A percentile compares a stretch with the other conserved stretches of the same genome.
These are phyloP conservation scores for Umimayanthus chanpuru DNA, from an alignment of 92 coral and sea anemone genomes.

Conservation along the genomic window DNA sequence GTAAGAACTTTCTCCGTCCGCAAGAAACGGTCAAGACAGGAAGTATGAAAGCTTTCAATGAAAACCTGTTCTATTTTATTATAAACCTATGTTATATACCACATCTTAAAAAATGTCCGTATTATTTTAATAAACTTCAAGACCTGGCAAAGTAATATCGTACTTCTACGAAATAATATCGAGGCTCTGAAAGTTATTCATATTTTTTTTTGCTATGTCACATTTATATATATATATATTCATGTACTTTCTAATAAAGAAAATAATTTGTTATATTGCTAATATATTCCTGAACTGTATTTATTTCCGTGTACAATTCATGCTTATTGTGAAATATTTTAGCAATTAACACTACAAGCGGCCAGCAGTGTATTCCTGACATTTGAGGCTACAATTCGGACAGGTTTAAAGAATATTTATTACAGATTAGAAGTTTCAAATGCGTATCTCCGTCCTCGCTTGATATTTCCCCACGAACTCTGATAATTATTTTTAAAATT, in stretches of 20 bases:
- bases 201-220: neutral
- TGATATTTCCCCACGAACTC: no score
- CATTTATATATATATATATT: no score
- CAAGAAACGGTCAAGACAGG: neutral
- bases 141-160: neutral
- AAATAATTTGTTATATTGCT: neutral
- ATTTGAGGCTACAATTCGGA: neutral
- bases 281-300: neutral
- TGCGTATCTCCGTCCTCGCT: no score
- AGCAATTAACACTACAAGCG: neutral
- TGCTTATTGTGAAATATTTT: neutral
- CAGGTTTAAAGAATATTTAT: neutral
- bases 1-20: neutral
- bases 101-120: neutral
- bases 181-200: neutral
- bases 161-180: neutral
- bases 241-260: neutral
- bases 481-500: no score
- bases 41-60: neutral
- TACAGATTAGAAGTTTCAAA: neutral
- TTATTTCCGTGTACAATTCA: neutral
- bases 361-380: neutral
- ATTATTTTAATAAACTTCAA: neutral
- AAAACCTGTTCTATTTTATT: neutral
- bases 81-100: neutral